phyloP scores from a whole-genome alignment of 1,140 invertebrate genomes.

The Dreissena polymorpha region DNA sequence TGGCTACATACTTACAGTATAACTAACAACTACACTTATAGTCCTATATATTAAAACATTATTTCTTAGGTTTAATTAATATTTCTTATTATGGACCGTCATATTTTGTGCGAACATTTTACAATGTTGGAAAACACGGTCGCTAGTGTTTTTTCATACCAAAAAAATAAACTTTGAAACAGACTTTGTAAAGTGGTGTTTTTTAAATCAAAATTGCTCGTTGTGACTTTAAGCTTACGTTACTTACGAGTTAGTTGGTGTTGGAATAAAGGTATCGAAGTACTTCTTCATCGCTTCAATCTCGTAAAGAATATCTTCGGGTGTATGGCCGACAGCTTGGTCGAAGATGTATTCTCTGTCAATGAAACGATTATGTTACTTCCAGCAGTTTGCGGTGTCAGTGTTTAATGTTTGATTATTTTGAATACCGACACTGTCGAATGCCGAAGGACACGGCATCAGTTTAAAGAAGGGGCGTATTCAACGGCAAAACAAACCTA shows the following conservation, averaged over 20 bases:
- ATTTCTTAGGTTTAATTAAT: too few species aligned
- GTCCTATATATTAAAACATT: too few species aligned
- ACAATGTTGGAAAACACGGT: too few species aligned
- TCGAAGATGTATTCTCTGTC: constrained; percentile 14
- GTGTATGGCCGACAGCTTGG: not conserved
- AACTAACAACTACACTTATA: too few species aligned
- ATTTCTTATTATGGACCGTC: too few species aligned
- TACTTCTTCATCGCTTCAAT: constrained; percentile 25
- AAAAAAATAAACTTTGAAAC: too few species aligned
- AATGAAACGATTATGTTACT: not conserved
- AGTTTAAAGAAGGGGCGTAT: not conserved
- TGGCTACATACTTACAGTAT: too few species aligned
- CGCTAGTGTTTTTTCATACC: too few species aligned
- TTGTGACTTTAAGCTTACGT: too few species aligned
- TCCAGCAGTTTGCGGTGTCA: not conserved
- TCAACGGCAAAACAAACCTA: not conserved
- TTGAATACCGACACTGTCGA: not conserved
- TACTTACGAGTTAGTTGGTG: constrained; percentile 31
- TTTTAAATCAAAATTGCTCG: too few species aligned
- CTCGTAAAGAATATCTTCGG: constrained; percentile 8
- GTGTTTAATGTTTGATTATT: not conserved
- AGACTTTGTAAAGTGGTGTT: too few species aligned
- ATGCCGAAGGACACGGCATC: not conserved
- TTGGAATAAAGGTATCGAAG: constrained; percentile 28
- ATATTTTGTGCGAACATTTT: too few species aligned